Base-by-base conservation (phyloP, 2,797 vertebrate genomes). In the Macropus fuliginosus region DNA sequence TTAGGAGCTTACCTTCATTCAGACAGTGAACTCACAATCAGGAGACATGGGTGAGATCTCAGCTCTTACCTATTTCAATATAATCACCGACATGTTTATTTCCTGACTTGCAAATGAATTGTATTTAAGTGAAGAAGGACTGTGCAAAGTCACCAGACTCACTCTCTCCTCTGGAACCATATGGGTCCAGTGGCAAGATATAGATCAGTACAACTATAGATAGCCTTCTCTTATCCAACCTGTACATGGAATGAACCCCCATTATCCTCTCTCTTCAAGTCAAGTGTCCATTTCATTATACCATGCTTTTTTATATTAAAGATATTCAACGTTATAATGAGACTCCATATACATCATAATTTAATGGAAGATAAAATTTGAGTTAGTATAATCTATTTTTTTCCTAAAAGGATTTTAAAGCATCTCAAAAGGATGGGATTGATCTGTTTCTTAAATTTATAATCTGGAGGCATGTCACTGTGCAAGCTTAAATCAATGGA, bases 391-490 rank as follows among this genome's bases (percentile, higher is more conserved):
- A 24, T 21, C 18, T 46, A 81, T 81, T 81, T 40, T 40, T 74
- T 81, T 81, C 46, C 66, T 46, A 46, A 81, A 81, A 81, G 66
- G 66, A 81, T 81, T 46, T 81, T 81, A 81, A 81, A 81, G 66
- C 31, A 90, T 90, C 54, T 90, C 52, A 31, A 54, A 90, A 90
- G 89, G 27, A 52, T 16, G 16, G 52, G 52, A 90, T 90, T 90
- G 89, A 90, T 90, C 89, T 90, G 54, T 90, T 90, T 29, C 52
- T 52, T 52, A 90, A 90, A 90, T 54, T 90, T 90, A 90, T 52
- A 52, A 90, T 52, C 89, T 54, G 29, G 89, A 52, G 52, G 52
- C 46, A 90, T 28, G 27, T 52, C 52, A 90, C 40, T 52, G 89
- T 90, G 31, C 89, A 52, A 90, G 52, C 50, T 90, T 52, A 90